These are phyloP conservation scores for Tetragonula clypearis DNA, from an alignment of 1,140 invertebrate species.

Conservation along the genomic window DNA sequence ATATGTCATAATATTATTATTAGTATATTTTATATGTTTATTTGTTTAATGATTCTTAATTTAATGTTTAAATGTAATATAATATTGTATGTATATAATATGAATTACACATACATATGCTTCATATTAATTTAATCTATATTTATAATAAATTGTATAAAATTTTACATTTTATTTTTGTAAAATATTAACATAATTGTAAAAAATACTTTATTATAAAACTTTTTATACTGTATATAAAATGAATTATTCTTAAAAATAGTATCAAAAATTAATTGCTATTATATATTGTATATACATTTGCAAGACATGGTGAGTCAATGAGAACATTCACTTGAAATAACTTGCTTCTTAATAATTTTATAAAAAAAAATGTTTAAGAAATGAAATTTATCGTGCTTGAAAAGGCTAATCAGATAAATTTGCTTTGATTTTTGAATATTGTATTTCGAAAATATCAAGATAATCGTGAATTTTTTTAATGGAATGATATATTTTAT, in stretches of 20 bases:
- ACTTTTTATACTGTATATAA: constrained; percentile 55
- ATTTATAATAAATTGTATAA: constrained; percentile 36
- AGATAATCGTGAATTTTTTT: no score
- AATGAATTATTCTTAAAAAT: constrained; percentile 35
- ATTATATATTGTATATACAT: constrained; percentile 13
- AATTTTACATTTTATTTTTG: constrained; percentile 43
- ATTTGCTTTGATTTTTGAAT: no score
- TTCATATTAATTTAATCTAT: constrained; percentile 27
- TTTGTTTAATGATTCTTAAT: constrained; percentile 2
- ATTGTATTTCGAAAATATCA: no score
- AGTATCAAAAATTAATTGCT: constrained; percentile 9
- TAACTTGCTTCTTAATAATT: no score
- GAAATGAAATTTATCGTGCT: no score
- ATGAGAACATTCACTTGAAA: no score
- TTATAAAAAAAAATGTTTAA: no score
- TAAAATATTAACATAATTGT: constrained; percentile 32
- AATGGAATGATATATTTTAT: no score
- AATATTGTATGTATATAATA: constrained; percentile 16
- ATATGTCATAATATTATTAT: constrained; percentile 13
- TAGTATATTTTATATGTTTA: not conserved
- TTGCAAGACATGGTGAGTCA: not conserved
- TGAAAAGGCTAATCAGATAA: no score
- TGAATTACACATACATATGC: not conserved
- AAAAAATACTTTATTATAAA: constrained; percentile 44
- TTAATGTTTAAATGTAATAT: constrained; percentile 13